These are phyloP conservation scores for Pseudomyrmex concolor DNA, from an alignment of 1,140 invertebrate species.

Conservation along the genomic window DNA sequence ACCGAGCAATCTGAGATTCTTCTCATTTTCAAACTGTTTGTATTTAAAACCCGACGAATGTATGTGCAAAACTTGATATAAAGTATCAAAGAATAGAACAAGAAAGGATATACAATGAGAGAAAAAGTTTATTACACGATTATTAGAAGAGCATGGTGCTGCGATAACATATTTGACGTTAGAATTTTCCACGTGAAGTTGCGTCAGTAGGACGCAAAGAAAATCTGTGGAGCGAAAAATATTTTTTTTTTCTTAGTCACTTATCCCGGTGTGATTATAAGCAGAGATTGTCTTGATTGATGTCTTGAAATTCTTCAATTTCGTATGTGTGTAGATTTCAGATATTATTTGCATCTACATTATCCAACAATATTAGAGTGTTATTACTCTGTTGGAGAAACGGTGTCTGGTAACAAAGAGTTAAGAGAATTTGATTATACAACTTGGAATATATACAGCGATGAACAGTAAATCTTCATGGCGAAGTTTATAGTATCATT, in stretches of 20 bases:
- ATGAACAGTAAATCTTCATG: conserved; percentile 73
- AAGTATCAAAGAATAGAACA: not conserved
- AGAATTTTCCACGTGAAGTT: not conserved
- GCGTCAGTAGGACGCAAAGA: no score
- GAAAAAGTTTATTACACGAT: no score
- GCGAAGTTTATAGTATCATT: conserved; percentile 53
- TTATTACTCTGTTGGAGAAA: conserved; percentile 79
- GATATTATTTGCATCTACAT: conserved; percentile 76
- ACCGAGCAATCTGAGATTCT: not conserved
- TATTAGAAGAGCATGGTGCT: no score
- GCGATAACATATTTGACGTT: not conserved
- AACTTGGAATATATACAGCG: conserved; percentile 71
- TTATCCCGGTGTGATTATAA: not conserved
- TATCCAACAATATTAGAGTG: conserved; percentile 76
- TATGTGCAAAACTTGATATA: not conserved
- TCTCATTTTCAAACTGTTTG: not conserved
- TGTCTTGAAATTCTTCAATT: not conserved
- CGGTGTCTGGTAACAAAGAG: conserved; percentile 52
- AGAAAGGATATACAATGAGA: not conserved
- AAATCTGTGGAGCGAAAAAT: not conserved
- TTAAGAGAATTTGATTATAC: conserved; percentile 67
- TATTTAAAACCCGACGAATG: not conserved
- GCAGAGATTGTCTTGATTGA: not conserved
- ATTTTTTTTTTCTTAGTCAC: not conserved
- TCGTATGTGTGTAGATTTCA: conserved; percentile 74